These are phyloP conservation scores for Synchiropus splendidus DNA, from an alignment of 2,113 vertebrate genomes.

Conservation along the genomic window DNA sequence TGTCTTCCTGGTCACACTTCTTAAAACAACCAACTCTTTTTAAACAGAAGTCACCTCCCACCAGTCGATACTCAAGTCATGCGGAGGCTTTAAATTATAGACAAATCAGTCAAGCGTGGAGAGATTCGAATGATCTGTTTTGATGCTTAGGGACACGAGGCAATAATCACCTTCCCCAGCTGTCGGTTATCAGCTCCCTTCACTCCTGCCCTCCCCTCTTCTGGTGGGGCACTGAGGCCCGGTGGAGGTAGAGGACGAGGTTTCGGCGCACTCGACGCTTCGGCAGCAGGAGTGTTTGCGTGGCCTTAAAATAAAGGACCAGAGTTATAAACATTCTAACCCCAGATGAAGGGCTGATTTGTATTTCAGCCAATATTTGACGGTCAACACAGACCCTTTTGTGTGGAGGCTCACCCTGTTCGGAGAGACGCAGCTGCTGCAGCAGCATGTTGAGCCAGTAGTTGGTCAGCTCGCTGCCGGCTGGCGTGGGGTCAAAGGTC, in stretches of 20 bases:
- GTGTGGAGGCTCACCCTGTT: slow-evolving; percentile 51
- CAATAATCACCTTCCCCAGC: slow-evolving; percentile 57
- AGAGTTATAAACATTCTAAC: neutral
- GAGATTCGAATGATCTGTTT: too few species aligned
- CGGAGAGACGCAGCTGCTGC: slow-evolving; percentile 64
- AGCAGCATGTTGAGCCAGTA: slow-evolving; percentile 68
- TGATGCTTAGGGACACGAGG: too few species aligned
- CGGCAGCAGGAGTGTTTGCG: slow-evolving; percentile 13
- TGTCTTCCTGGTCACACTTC: too few species aligned
- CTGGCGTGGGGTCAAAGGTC: slow-evolving; percentile 40
- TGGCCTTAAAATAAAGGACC: slow-evolving; percentile 17
- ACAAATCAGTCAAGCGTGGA: too few species aligned
- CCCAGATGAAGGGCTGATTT: too few species aligned
- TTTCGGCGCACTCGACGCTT: slow-evolving; percentile 35
- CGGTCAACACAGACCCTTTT: too few species aligned
- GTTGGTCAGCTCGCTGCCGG: slow-evolving; percentile 44
- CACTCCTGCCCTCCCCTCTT: slow-evolving; percentile 43
- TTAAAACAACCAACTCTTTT: too few species aligned
- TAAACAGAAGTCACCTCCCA: too few species aligned
- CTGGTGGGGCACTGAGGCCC: slow-evolving; percentile 50
- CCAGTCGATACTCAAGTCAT: too few species aligned
- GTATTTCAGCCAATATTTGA: too few species aligned
- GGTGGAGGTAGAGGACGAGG: slow-evolving; percentile 56
- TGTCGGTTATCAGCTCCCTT: slow-evolving; percentile 53
- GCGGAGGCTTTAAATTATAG: too few species aligned